Base-by-base conservation (phyloP, 2,888 invertebrate species). In the Agriopis aurantiaria region DNA sequence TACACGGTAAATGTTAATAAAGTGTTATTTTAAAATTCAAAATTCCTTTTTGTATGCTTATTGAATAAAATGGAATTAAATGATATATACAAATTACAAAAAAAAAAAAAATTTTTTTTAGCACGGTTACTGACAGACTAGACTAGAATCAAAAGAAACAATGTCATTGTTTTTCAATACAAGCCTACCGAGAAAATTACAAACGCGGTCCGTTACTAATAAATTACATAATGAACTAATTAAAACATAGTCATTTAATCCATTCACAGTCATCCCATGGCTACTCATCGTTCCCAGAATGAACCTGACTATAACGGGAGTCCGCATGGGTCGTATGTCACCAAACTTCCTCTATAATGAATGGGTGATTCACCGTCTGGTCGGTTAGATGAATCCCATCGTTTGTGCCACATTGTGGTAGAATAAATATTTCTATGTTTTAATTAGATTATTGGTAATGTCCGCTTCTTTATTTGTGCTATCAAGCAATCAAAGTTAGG, bases 241-340 rank as follows among this genome's bases (percentile, higher is more conserved):
- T 73, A 71, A 46, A 41, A 41, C 40, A 49, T 12, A 43, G 60
- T 60, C 60, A 60, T 14, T 1, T 14, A 10, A 62, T 52, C 9
- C 51, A 58, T 55, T 65, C 60, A 72, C 52, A 87, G 81, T 87
- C 84, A 86, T 88, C 84, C 79, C 85, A 82, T 82, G 40, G 58
- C 83, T 78, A 78, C 53, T 88, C 88, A 89, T 82, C 78, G 80
- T 89, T 90, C 91, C 85, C 73, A 81, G 91, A 91, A 91, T 80
- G 79, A 79, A 82, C 80, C 80, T 78, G 79, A 82, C 78, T 75
- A 75, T 53, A 69, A 69, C 66, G 69, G 71, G 70, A 67, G 23
- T 51, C 57, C 46, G 43, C 43, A 57, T 62, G 66, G 68, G 73
- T 78, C 81, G 76, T 73, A 77, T 87, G 84, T 84, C 84, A 82